Evolutionary conservation across 2,797 vertebrate species (phyloP).

Genomic region (Pelobates cultripes): DNA sequence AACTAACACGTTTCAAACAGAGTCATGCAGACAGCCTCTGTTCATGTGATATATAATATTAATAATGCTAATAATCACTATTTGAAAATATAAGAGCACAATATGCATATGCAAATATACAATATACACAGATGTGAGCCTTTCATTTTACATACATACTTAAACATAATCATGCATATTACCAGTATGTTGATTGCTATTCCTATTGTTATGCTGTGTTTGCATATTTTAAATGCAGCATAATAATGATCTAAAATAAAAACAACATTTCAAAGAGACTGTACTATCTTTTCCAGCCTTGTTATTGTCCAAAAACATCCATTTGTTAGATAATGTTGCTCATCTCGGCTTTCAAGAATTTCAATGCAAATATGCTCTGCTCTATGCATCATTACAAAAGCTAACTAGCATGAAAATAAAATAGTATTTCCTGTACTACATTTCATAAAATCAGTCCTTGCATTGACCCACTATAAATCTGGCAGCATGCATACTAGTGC

Average conservation of each 20-base stretch:
- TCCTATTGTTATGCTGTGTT: constrained; percentile 22
- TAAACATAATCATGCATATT: neutral
- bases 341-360: constrained; percentile 29
- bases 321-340: constrained; percentile 50
- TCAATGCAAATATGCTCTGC: constrained; percentile 51
- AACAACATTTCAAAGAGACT: constrained; percentile 18
- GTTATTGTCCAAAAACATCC: constrained; percentile 45
- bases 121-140: neutral
- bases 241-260: constrained; percentile 34
- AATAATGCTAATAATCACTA: neutral
- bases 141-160: too few species aligned
- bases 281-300: constrained; percentile 39
- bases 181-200: neutral
- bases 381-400: constrained; percentile 52
- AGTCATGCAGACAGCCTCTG: neutral
- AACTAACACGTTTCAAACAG: too few species aligned
- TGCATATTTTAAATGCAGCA: constrained; percentile 20
- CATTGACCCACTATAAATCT: constrained; percentile 50
- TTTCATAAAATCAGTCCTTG: constrained; percentile 46
- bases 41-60: neutral
- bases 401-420: constrained; percentile 54
- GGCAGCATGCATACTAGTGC: constrained; percentile 25
- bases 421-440: constrained; percentile 45
- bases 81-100: neutral
- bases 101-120: neutral